Evolutionary conservation across 1,140 invertebrate genomes (phyloP).

Genomic region (Eurosta solidaginis): DNA sequence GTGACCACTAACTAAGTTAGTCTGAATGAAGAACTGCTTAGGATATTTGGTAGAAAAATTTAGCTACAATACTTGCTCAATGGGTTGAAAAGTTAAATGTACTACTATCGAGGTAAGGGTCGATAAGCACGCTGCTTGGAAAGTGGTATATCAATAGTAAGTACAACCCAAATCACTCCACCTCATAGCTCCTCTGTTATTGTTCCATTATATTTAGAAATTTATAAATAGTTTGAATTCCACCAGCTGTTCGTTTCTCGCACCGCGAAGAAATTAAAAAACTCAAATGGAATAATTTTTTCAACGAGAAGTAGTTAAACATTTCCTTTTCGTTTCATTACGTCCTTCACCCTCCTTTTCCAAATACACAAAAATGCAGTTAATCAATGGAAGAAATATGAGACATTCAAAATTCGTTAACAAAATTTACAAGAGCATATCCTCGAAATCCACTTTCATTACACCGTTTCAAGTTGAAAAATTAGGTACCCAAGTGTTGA

Average conservation of each 20-base stretch:
- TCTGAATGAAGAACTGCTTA: too few species aligned
- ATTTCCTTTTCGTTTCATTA: neutral
- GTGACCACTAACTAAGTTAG: too few species aligned
- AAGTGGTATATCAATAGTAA: too few species aligned
- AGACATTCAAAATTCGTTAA: neutral
- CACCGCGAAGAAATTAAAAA: neutral
- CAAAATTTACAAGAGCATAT: neutral
- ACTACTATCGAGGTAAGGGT: too few species aligned
- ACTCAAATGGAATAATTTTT: neutral
- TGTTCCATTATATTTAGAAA: too few species aligned
- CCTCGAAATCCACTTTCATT: neutral
- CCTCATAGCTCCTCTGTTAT: too few species aligned
- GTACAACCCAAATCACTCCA: too few species aligned
- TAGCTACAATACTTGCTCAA: too few species aligned
- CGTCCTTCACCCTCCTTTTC: neutral
- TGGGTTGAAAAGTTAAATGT: too few species aligned
- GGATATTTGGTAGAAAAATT: too few species aligned
- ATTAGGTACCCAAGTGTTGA: conserved; percentile 13
- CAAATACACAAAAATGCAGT: neutral
- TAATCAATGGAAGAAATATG: conserved; percentile 15
- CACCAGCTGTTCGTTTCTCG: neutral
- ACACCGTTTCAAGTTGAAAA: neutral
- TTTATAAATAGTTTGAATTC: too few species aligned
- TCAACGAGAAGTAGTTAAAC: neutral
- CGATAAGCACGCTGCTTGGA: too few species aligned